phyloP scores from a whole-genome alignment of 2,888 invertebrate species.

The Dione juno region DNA sequence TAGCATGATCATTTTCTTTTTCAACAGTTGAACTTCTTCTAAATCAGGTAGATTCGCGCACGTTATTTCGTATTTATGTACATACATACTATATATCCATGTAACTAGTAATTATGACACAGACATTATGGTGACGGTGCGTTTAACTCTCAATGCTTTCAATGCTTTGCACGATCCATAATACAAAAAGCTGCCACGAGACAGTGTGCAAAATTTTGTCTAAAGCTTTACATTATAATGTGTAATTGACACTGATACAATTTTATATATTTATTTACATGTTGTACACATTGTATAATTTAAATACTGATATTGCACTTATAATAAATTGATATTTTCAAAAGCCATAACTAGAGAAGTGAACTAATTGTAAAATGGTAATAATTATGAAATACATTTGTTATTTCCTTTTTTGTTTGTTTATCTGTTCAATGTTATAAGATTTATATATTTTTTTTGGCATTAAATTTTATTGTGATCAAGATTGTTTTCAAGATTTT shows the following conservation, averaged over 20 bases:
- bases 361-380: background rate
- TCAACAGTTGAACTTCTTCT: slow-evolving; percentile 78
- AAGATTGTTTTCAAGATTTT: slow-evolving; percentile 42
- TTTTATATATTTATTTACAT: slow-evolving; percentile 42
- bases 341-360: background rate
- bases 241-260: slow-evolving; percentile 42
- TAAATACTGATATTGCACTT: background rate
- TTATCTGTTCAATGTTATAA: background rate
- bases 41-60: slow-evolving; percentile 78
- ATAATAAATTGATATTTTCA: background rate
- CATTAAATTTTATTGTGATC: background rate
- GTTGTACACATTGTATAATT: slow-evolving; percentile 4
- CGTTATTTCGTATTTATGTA: slow-evolving; percentile 70
- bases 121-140: slow-evolving; percentile 68
- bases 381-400: background rate
- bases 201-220: slow-evolving; percentile 74
- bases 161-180: slow-evolving; percentile 65
- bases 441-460: background rate
- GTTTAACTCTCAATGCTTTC: slow-evolving; percentile 65
- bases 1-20: slow-evolving; percentile 78
- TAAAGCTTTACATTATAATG: slow-evolving; percentile 58
- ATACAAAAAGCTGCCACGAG: slow-evolving; percentile 80
- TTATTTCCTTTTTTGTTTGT: background rate
- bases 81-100: slow-evolving; percentile 61
- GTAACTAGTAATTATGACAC: slow-evolving; percentile 61